Conservation (phyloP, 2,113 vertebrate species). For the Petromus typicus region DNA sequence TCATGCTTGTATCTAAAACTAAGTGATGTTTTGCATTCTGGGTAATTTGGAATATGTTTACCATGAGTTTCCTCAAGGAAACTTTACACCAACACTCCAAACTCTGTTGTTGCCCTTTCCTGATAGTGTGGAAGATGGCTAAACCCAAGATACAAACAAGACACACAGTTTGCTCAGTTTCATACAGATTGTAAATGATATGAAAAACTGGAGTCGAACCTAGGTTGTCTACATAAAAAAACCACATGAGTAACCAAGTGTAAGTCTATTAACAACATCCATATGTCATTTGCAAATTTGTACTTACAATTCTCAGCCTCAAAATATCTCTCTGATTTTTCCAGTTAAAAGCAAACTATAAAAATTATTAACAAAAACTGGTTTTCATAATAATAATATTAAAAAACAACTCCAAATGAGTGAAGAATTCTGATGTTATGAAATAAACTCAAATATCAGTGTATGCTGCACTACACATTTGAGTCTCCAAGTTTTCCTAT, state of each 20-base stretch:
- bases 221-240: not conserved
- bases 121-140: not conserved
- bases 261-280: not conserved
- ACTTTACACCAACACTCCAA: not conserved
- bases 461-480: not conserved
- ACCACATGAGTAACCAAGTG: not conserved
- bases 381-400: slow-evolving; percentile 5
- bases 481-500: not conserved
- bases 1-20: not conserved
- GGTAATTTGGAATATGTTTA: not conserved
- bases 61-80: not conserved
- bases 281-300: not conserved
- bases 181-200: not conserved
- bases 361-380: not conserved
- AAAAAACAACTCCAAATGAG: slow-evolving; percentile 29
- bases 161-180: not conserved
- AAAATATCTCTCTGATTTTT: slow-evolving; percentile 1
- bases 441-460: not conserved
- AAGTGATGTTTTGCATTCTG: not conserved
- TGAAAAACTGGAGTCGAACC: not conserved
- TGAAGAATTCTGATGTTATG: not conserved
- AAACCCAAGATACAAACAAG: not conserved
- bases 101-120: not conserved
- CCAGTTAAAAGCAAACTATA: slow-evolving; percentile 15
- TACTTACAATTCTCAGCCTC: not conserved